Evolutionary conservation across 2,113 vertebrate species (phyloP).

Genomic region (Redunca redunca): DNA sequence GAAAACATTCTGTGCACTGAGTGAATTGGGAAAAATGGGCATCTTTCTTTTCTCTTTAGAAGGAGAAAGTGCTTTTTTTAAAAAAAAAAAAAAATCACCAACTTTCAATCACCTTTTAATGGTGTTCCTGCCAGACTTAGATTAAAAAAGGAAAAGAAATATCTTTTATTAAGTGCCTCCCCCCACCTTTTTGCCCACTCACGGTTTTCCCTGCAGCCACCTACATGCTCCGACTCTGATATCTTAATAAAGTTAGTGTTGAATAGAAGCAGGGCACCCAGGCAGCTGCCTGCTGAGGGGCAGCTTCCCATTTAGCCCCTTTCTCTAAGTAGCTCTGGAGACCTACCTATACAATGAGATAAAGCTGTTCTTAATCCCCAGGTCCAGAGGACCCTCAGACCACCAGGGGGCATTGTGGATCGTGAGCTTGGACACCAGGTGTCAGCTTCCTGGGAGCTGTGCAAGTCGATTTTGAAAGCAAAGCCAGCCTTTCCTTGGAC

Average conservation of each 20-base stretch:
- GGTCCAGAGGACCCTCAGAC: background rate
- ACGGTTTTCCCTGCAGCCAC: constrained; percentile 62
- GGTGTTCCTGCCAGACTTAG: constrained; percentile 59
- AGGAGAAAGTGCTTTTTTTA: constrained; percentile 55
- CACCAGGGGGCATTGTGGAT: constrained; percentile 29
- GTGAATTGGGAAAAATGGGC: constrained; percentile 15
- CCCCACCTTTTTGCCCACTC: background rate
- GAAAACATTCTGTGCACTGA: constrained; percentile 34
- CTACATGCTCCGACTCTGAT: constrained; percentile 39
- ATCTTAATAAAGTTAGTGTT: constrained; percentile 65
- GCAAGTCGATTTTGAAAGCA: background rate
- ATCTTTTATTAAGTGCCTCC: constrained; percentile 67
- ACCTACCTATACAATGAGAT: background rate
- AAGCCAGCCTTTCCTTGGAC: background rate
- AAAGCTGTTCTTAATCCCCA: background rate
- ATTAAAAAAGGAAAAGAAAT: constrained; percentile 68
- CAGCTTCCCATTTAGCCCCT: background rate
- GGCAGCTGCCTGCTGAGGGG: background rate
- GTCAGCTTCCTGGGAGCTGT: background rate
- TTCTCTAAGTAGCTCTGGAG: background rate
- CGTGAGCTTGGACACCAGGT: background rate
- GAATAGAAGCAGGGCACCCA: background rate
- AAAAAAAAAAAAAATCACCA: constrained; percentile 60
- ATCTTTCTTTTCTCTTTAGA: constrained; percentile 57
- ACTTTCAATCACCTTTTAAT: constrained; percentile 71